These are phyloP conservation scores for Lottia scabra DNA, from an alignment of 2,888 invertebrate species.

Conservation along the genomic window DNA sequence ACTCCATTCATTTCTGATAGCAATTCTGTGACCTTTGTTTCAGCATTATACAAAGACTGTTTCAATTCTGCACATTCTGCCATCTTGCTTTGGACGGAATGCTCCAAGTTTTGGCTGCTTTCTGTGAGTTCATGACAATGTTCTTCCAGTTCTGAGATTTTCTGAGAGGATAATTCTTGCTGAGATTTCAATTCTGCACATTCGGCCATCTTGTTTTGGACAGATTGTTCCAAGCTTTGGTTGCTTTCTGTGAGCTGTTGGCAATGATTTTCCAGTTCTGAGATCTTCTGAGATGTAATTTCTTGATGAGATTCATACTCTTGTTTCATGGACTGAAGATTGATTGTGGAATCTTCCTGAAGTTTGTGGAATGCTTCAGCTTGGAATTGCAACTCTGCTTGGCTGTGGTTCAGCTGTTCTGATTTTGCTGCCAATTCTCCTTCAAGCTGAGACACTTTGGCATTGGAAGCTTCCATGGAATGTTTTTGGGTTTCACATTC, in stretches of 20 bases:
- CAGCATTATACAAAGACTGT: neutral
- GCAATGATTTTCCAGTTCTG: neutral
- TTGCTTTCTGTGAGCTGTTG: constrained; percentile 8
- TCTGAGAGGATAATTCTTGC: too few relatives aligned
- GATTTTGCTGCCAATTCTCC: constrained; percentile 18
- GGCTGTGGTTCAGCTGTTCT: constrained; percentile 5
- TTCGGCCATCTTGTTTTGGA: neutral
- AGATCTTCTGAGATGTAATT: neutral
- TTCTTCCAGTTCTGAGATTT: too few relatives aligned
- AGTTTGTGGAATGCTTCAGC: too few relatives aligned
- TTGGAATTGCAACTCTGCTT: constrained; percentile 14
- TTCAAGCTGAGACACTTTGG: constrained; percentile 21
- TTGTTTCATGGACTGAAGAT: constrained; percentile 3
- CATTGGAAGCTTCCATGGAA: constrained; percentile 17
- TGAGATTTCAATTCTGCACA: too few relatives aligned
- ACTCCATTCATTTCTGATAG: neutral
- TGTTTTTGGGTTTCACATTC: neutral
- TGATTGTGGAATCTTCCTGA: constrained; percentile 21
- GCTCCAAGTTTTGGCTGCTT: constrained; percentile 8
- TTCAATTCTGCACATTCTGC: neutral
- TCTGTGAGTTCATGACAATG: neutral
- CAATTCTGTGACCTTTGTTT: constrained; percentile 5
- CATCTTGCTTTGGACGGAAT: neutral
- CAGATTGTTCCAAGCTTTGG: neutral
- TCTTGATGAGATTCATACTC: constrained; percentile 12